These are phyloP conservation scores for Crypturellus undulatus DNA, from an alignment of 2,113 vertebrate species.

Conservation along the genomic window DNA sequence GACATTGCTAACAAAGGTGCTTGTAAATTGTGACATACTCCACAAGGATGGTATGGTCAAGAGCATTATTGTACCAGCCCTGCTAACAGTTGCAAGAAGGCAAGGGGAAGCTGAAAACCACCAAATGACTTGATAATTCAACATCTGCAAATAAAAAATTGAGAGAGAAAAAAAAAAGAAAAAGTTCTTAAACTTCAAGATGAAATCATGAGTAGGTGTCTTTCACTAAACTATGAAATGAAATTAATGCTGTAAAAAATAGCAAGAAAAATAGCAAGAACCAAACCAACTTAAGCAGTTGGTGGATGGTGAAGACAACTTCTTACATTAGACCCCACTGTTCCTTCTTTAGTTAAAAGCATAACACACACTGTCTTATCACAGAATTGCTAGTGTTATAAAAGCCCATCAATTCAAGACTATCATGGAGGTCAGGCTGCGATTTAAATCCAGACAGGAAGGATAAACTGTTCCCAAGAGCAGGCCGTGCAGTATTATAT, in stretches of 20 bases:
- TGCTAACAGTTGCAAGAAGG: neutral
- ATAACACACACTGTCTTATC: conserved; percentile 18
- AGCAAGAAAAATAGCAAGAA: neutral
- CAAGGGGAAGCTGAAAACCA: neutral
- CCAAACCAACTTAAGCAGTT: neutral
- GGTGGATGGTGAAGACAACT: neutral
- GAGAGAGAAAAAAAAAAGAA: neutral
- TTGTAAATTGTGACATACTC: neutral
- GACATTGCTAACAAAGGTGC: neutral
- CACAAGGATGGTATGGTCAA: neutral
- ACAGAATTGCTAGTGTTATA: conserved; percentile 27
- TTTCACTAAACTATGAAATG: neutral
- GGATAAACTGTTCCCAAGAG: conserved; percentile 47
- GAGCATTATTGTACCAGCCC: neutral
- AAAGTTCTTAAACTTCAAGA: neutral
- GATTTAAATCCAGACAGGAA: conserved; percentile 42
- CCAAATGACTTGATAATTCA: neutral
- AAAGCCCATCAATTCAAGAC: conserved; percentile 35
- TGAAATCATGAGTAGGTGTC: neutral
- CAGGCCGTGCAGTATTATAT: neutral
- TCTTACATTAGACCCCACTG: neutral
- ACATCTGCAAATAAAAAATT: neutral
- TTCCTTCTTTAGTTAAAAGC: conserved; percentile 17
- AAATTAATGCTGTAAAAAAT: neutral
- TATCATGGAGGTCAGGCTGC: conserved; percentile 10